A percentile compares a stretch with the other conserved stretches of the same genome.
phyloP scores from a whole-genome alignment of 2,888 invertebrate genomes.

The Euzophera pinguis region DNA sequence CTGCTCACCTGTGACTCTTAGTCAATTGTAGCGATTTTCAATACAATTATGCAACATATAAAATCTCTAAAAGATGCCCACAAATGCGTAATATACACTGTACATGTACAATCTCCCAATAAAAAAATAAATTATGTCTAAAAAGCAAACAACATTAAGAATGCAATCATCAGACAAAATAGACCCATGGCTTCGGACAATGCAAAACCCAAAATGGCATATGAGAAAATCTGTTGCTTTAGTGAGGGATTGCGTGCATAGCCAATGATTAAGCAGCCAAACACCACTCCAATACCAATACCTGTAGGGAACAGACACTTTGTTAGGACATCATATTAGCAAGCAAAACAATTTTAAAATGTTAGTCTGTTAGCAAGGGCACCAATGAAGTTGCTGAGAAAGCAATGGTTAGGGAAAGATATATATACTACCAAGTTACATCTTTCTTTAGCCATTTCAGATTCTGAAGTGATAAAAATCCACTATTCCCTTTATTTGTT shows the following conservation, averaged over 20 bases:
- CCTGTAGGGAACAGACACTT: constrained; percentile 79
- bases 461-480: no score
- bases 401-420: no score
- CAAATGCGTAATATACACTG: constrained; percentile 46
- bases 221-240: constrained; percentile 98
- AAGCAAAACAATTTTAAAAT: constrained; percentile 5
- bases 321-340: constrained; percentile 15
- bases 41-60: constrained; percentile 37
- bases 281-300: constrained; percentile 98
- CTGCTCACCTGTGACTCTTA: constrained; percentile 40
- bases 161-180: constrained; percentile 99
- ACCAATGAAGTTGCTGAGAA: background rate
- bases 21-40: constrained; percentile 28
- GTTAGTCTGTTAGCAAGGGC: background rate
- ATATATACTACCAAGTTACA: no score
- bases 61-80: constrained; percentile 28
- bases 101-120: constrained; percentile 41
- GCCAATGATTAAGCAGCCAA: constrained; percentile 97
- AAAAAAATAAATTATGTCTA: constrained; percentile 61
- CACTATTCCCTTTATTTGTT: no score
- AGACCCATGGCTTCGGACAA: constrained; percentile 99
- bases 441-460: no score
- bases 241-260: constrained; percentile 98
- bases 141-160: constrained; percentile 97
- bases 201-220: constrained; percentile 98